These are phyloP conservation scores for Acanthoscelides obtectus DNA, from an alignment of 2,888 invertebrate species.

Conservation along the genomic window DNA sequence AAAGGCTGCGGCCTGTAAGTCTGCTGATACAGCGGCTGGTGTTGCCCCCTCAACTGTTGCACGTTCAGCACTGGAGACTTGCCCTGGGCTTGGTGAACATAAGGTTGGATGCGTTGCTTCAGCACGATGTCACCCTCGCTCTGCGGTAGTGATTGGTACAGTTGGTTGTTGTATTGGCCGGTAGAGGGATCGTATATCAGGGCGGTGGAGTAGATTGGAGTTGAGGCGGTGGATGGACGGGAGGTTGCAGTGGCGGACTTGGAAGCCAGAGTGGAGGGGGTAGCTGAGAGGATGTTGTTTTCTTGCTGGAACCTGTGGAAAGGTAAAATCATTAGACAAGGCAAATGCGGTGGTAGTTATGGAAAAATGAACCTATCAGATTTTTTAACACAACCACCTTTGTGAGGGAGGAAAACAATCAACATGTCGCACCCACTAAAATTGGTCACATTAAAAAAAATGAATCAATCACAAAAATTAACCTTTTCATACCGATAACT, in stretches of 20 bases:
- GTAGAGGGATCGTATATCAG: conserved; percentile 71
- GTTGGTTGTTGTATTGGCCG: conserved; percentile 73
- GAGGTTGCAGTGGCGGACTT: conserved; percentile 41
- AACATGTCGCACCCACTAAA: too few species aligned
- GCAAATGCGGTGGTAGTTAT: too few species aligned
- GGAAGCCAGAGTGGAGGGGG: conserved; percentile 46
- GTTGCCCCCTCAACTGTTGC: conserved; percentile 55
- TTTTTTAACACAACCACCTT: too few species aligned
- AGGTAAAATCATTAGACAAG: too few species aligned
- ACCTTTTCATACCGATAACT: too few species aligned
- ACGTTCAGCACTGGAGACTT: conserved; percentile 50
- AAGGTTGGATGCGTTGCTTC: conserved; percentile 71
- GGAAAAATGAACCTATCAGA: too few species aligned
- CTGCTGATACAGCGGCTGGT: conserved; percentile 50
- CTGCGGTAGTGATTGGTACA: conserved; percentile 72
- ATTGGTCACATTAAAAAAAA: too few species aligned
- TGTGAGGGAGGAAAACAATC: too few species aligned
- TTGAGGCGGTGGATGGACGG: conserved; percentile 34
- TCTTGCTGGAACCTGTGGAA: conserved; percentile 59
- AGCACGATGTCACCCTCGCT: conserved; percentile 66
- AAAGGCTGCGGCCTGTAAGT: conserved; percentile 32
- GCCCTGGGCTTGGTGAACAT: conserved; percentile 55
- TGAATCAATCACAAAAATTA: too few species aligned
- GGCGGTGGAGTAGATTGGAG: conserved; percentile 71
- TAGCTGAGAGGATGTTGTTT: conserved; percentile 55